Percentiles rank a stretch among this genome's conserved stretches.
phyloP scores from a whole-genome alignment of 2,888 invertebrate species.

The Iphiclides podalirius region DNA sequence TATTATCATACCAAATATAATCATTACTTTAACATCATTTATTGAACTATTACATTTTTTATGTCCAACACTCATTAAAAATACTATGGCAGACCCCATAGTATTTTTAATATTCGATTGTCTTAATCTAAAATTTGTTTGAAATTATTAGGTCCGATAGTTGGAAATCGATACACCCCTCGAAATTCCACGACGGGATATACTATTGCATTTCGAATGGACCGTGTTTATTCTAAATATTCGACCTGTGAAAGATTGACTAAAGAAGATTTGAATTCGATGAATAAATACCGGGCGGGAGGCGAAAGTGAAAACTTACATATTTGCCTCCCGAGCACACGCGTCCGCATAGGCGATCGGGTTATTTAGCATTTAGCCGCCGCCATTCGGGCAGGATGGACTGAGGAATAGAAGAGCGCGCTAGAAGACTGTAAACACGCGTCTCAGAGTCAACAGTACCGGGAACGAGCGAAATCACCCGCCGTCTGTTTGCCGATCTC shows the following conservation, averaged over 20 bases:
- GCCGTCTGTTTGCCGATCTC: slow-evolving; percentile 62
- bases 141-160: not conserved
- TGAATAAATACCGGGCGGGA: slow-evolving; percentile 2
- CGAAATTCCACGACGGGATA: not conserved
- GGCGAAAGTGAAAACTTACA: slow-evolving; percentile 9
- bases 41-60: too few species aligned
- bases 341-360: slow-evolving; percentile 5
- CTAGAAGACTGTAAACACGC: slow-evolving; percentile 17
- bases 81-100: too few species aligned
- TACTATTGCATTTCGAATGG: not conserved
- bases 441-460: slow-evolving; percentile 25
- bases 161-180: not conserved
- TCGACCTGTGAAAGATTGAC: not conserved
- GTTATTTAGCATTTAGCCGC: slow-evolving; percentile 7
- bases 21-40: too few species aligned
- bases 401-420: slow-evolving; percentile 4
- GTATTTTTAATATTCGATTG: too few species aligned
- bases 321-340: slow-evolving; percentile 13
- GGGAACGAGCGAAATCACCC: slow-evolving; percentile 25
- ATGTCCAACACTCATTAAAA: too few species aligned
- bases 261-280: not conserved
- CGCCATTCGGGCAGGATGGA: not conserved
- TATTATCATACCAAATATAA: too few species aligned
- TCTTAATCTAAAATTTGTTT: not conserved
- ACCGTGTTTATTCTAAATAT: not conserved